Evolutionary conservation across 2,797 vertebrate species (phyloP), one percentile per base, ranked within the genome.

Genomic region (Novumbra hubbsi): DNA sequence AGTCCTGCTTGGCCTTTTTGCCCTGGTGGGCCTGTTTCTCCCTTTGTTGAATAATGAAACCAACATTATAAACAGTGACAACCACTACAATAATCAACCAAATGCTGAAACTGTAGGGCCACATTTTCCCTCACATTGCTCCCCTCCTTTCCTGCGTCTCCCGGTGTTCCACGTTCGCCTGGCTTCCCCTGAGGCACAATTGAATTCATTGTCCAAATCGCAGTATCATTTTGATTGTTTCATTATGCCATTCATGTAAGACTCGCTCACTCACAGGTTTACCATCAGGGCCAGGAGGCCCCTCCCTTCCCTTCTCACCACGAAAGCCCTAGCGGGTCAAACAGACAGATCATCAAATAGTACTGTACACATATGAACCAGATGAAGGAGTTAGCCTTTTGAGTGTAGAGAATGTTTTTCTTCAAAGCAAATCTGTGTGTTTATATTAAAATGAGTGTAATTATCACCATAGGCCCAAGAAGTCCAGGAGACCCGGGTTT

Each of bases 251-350:
- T n/a, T n/a, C 57, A 30, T 11, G 15, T 15, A n/a, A 24, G 65
- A 9, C n/a, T 28, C n/a, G 68, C 15, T 5, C 7, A 91, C 90
- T 87, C 81, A 92, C 90, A 81, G 87, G 87, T 78, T 90, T 89
- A 62, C 90, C 90, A 70, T 89, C 87, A 27, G 85, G 82, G 0
- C 90, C 90, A n/a, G 88, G 89, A n/a, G 84, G 79, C 30, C 90
- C 90, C 34, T 84, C 84, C 70, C 85, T 78, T 14, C 90, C 90
- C 76, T 82, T 83, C 66, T 80, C 80, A 21, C 90, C 90, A 34
- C 87, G 82, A 50, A 85, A 78, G 7, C 90, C 90, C 90, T 92
- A 57, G 45, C 49, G 38, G 49, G 34, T 34, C 17, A 67, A 17
- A 73, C 32, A 62, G 32, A 57, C 30, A 57, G n/a, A n/a, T 1